Conservation (phyloP, 1,140 invertebrate species). For the Panagrolaimus sp. region DNA sequence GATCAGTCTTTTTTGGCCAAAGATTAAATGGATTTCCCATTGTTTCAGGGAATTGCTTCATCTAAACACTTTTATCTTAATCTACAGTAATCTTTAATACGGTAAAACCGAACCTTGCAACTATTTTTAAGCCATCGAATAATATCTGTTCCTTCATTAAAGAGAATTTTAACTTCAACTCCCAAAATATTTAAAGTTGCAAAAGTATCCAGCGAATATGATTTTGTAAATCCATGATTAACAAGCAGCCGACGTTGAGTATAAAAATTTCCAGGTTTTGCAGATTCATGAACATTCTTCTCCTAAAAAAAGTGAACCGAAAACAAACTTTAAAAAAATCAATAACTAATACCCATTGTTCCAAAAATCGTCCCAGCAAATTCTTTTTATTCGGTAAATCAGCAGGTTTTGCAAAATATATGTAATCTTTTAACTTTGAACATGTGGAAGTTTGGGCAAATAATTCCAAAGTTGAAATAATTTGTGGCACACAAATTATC, state of each 20-base stretch:
- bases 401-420: no score
- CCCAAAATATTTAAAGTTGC: not conserved
- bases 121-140: not conserved
- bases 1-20: not conserved
- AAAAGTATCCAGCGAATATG: not conserved
- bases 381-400: no score
- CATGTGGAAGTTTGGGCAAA: not conserved
- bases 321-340: no score
- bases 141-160: not conserved
- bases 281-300: not conserved
- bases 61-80: not conserved
- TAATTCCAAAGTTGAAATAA: conserved; percentile 5
- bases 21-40: not conserved
- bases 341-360: no score
- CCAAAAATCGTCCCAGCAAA: no score
- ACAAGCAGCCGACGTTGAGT: not conserved
- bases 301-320: not conserved
- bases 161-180: not conserved
- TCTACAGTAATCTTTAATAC: no score
- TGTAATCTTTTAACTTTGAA: no score
- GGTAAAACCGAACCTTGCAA: not conserved
- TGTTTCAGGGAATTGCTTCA: not conserved
- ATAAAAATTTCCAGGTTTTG: not conserved
- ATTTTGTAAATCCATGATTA: not conserved
- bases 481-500: not conserved